Evolutionary conservation across 1,140 invertebrate genomes (phyloP).

Genomic region (Acyrthosiphon pisum): DNA sequence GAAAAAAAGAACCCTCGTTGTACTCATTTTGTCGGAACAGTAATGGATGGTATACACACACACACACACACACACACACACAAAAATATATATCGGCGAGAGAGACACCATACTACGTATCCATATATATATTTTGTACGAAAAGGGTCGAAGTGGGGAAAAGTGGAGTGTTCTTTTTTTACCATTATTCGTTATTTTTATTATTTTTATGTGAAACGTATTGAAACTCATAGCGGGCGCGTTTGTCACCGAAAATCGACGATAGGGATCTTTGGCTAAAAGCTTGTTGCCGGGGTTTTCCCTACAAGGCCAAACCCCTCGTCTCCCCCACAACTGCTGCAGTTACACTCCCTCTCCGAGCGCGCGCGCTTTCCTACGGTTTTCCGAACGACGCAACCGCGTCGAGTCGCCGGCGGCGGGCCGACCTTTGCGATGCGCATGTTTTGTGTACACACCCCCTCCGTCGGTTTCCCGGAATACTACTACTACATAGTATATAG

Average conservation of each 20-base stretch:
- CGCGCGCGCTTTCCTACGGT: background rate
- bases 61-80: background rate
- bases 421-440: constrained; percentile 46
- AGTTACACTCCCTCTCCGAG: background rate
- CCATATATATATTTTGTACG: background rate
- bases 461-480: background rate
- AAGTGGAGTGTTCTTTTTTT: background rate
- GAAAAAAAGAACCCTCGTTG: background rate
- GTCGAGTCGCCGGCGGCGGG: background rate
- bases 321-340: background rate
- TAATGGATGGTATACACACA: background rate
- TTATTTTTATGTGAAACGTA: background rate
- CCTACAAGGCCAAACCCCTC: constrained; percentile 15
- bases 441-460: constrained; percentile 35
- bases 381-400: background rate
- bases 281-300: constrained; percentile 47
- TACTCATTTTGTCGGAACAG: constrained; percentile 7
- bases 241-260: constrained; percentile 15
- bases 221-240: background rate
- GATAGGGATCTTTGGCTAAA: constrained; percentile 4
- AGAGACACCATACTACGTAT: background rate
- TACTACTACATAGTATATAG: background rate
- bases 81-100: background rate
- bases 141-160: background rate
- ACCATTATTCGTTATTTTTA: background rate